Evolutionary conservation across 2,888 invertebrate species (phyloP).

Genomic region (Yponomeuta evonymella): DNA sequence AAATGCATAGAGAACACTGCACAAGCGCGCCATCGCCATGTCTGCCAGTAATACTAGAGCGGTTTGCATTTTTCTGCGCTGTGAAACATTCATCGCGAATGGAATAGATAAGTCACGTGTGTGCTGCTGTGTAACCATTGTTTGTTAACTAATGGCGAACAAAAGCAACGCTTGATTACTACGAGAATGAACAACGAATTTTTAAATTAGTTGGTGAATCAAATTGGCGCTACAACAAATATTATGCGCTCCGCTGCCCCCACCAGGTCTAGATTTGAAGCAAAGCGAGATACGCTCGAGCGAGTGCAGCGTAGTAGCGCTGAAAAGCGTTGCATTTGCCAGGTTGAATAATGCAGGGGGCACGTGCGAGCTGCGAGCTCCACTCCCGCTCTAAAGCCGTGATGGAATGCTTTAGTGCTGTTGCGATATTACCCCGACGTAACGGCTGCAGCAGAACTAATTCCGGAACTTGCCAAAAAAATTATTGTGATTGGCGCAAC

Average conservation of each 20-base stretch:
- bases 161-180: not conserved
- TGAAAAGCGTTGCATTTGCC: conserved; percentile 52
- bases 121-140: conserved; percentile 19
- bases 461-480: conserved; percentile 3
- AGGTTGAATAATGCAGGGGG: conserved; percentile 63
- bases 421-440: conserved; percentile 38
- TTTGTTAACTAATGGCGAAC: not conserved
- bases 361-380: conserved; percentile 38
- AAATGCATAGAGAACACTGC: conserved; percentile 33
- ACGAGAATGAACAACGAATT: not conserved
- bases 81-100: conserved; percentile 48
- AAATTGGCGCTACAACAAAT: not conserved
- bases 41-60: conserved; percentile 14
- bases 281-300: not conserved
- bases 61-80: conserved; percentile 41
- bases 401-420: conserved; percentile 53
- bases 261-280: not conserved
- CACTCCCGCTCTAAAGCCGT: conserved; percentile 33
- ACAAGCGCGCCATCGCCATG: conserved; percentile 12
- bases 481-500: not conserved
- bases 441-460: conserved; percentile 21
- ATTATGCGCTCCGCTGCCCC: not conserved
- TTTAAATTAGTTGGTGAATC: not conserved
- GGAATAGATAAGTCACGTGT: conserved; percentile 63
- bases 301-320: conserved; percentile 7